Evolutionary conservation across 1,140 invertebrate genomes (phyloP), one percentile per base, ranked within the genome.

Genomic region (Bradysia coprophila): DNA sequence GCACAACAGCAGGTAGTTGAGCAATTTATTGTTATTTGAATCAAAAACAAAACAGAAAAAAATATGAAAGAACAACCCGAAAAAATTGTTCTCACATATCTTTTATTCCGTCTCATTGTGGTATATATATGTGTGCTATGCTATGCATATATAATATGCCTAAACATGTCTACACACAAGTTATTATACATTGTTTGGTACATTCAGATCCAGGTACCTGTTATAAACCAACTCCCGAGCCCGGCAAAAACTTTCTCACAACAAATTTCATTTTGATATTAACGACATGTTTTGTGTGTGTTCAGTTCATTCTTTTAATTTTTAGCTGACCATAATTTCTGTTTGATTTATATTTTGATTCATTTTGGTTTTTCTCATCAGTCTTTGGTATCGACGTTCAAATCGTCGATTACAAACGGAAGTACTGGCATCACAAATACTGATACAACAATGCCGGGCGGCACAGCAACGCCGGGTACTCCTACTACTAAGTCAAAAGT

Each of bases 401-500:
- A 61, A 48, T 52, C 57, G 43, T 55, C 57, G 43, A 55, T 57
- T 45, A 38, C 36, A 19, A 38, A 38, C 36, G 36, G 36, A 38
- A 58, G 48, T 52, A 45, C 56, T 55, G 55, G 52, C 49, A 55
- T 53, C 55, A 54, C 51, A 44, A 50, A 57, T 50, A 55, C 59
- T 53, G 53, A 75, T 59, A 79, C 75, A 38, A 38, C 18, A 52
- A 84, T 83, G 78, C 78, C 78, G 36, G 76, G 78, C 33, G 76
- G 57, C 47, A 58, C 76, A 46, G 71, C 69, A 44, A 68, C 72
- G 43, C 77, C 78, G 38, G 76, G 78, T 43, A 81, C 79, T 16
- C 79, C 79, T 43, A 78, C 77, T 51, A 71, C 77, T 42, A 83
- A 82, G 63, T 68, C 71, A 43, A 83, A 83, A 50, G 58, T 61